Conservation (phyloP, 2,797 vertebrate species). For the Glyptemys insculpta region DNA sequence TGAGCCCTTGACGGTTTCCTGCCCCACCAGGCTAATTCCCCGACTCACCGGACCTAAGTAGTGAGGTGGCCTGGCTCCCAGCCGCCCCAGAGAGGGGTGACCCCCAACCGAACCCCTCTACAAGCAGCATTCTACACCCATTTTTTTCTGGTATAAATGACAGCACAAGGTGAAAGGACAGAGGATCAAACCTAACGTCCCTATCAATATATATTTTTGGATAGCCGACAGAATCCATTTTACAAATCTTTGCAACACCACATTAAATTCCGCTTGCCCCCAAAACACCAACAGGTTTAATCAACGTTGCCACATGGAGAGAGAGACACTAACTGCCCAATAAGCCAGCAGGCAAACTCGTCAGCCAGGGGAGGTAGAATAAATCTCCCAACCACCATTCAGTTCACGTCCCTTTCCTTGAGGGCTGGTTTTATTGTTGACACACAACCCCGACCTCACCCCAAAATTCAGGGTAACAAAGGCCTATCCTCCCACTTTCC, state of each 20-base stretch:
- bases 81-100: no score
- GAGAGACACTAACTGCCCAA: fast-evolving
- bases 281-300: not conserved
- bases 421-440: not conserved
- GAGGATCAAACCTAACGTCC: not conserved
- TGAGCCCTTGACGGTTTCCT: no score
- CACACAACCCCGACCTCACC: not conserved
- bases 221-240: not conserved
- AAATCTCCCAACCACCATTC: not conserved
- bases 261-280: not conserved
- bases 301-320: fast-evolving
- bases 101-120: no score
- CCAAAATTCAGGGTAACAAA: fast-evolving
- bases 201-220: not conserved
- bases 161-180: not conserved
- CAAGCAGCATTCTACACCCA: not conserved
- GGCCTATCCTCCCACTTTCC: not conserved
- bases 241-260: not conserved
- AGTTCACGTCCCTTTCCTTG: not conserved
- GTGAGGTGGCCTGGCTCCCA: no score
- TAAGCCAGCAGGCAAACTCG: not conserved
- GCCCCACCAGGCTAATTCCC: no score
- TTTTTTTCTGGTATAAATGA: not conserved
- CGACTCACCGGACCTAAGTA: no score
- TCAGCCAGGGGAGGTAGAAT: not conserved